phyloP scores from a whole-genome alignment of 2,888 invertebrate species.

The Aphrophora alni region DNA sequence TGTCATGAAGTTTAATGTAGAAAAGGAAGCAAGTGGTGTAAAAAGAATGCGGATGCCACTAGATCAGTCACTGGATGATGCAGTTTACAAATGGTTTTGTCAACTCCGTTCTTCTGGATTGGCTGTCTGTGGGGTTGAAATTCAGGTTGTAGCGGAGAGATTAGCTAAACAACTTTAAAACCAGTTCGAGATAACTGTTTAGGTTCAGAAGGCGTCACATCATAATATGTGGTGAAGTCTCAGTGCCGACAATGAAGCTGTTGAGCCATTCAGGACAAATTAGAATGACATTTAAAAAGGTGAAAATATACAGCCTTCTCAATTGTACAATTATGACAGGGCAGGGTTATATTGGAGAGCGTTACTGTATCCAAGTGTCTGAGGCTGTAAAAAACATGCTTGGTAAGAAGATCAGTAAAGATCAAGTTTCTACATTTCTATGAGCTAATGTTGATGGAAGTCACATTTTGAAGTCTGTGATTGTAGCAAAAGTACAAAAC shows the following conservation, averaged over 20 bases:
- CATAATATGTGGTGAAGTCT: conserved; percentile 9
- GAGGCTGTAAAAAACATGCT: conserved; percentile 17
- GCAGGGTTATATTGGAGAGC: conserved; percentile 19
- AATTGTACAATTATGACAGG: conserved; percentile 22
- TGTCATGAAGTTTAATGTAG: conserved; percentile 19
- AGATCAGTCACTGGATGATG: neutral
- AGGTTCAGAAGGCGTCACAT: conserved; percentile 30
- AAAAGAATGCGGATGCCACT: conserved; percentile 3
- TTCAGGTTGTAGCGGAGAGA: neutral
- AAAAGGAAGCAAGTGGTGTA: conserved; percentile 26
- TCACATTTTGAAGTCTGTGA: conserved; percentile 23
- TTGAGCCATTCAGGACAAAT: conserved; percentile 28
- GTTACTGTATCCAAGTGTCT: conserved; percentile 20
- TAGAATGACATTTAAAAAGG: conserved; percentile 28
- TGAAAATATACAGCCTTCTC: conserved; percentile 26
- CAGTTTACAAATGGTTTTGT: conserved; percentile 22
- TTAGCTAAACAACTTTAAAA: conserved; percentile 26
- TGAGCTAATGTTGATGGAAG: conserved; percentile 32
- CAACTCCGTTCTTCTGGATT: conserved; percentile 33
- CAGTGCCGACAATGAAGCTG: conserved; percentile 14
- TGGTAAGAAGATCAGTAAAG: conserved; percentile 22
- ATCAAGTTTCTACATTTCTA: conserved; percentile 28
- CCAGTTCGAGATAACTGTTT: conserved; percentile 29
- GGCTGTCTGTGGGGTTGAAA: conserved; percentile 24
- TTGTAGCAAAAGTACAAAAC: conserved; percentile 30